These are phyloP conservation scores for Lochmaea capreae DNA, from an alignment of 2,888 invertebrate species.

Conservation along the genomic window DNA sequence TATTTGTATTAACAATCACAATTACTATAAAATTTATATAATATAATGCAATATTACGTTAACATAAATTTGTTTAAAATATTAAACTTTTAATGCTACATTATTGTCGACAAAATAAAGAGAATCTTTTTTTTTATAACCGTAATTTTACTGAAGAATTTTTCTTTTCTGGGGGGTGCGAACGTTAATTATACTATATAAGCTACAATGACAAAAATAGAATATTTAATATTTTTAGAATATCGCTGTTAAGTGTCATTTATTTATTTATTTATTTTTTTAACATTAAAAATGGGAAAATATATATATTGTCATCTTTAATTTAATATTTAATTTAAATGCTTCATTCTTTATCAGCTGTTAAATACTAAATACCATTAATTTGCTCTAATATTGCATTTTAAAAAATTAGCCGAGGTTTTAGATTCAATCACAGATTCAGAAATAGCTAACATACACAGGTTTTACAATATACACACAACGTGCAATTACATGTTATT, in stretches of 20 bases:
- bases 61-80: constrained; percentile 1
- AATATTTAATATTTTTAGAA: constrained; percentile 9
- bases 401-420: constrained; percentile 6
- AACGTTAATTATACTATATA: constrained; percentile 1
- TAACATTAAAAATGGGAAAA: constrained; percentile 7
- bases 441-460: constrained; percentile 1
- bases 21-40: constrained; percentile 4
- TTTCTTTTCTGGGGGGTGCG: background rate
- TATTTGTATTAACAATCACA: constrained; percentile 7
- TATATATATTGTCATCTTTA: constrained; percentile 10
- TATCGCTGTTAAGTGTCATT: constrained; percentile 6
- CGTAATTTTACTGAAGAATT: background rate
- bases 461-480: background rate
- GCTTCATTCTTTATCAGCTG: background rate
- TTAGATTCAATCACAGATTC: constrained; percentile 4
- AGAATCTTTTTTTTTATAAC: background rate
- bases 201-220: constrained; percentile 11
- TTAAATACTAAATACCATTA: constrained; percentile 3
- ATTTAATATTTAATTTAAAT: constrained; percentile 4
- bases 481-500: background rate
- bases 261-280: background rate
- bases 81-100: constrained; percentile 1
- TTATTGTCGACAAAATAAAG: constrained; percentile 11
- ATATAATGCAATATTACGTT: constrained; percentile 8
- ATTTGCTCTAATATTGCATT: constrained; percentile 10